Conservation (phyloP, 2,888 invertebrate species). For the Conops quadrifasciatus region DNA sequence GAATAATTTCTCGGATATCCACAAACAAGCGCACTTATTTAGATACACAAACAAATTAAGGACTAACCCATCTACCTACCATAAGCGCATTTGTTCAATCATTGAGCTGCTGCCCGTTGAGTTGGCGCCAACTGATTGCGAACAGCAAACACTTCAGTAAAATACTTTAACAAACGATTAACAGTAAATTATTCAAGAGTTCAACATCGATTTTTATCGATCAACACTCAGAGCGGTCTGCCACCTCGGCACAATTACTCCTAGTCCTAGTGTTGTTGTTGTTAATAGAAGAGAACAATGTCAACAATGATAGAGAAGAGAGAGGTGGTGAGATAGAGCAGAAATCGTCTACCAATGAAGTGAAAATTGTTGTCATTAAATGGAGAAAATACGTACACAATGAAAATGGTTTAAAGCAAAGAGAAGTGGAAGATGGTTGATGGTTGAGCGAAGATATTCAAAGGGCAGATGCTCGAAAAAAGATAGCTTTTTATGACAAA, state of each 20-base stretch:
- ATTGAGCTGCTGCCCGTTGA: neutral
- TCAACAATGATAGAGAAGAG: neutral
- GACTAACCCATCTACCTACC: too few species aligned
- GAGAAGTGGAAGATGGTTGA: neutral
- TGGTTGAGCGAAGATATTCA: conserved; percentile 18
- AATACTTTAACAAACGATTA: conserved; percentile 52
- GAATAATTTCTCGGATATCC: too few species aligned
- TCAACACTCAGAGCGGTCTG: conserved; percentile 40
- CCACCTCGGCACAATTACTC: conserved; percentile 1
- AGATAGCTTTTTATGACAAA: neutral
- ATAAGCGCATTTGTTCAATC: too few species aligned
- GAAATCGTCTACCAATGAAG: conserved; percentile 22
- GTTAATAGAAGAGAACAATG: conserved; percentile 29
- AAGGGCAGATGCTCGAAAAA: conserved; percentile 8
- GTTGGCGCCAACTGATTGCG: neutral
- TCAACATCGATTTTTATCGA: conserved; percentile 37
- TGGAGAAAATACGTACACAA: conserved; percentile 32
- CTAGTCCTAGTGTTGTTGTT: conserved; percentile 41
- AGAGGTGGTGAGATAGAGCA: neutral
- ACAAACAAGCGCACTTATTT: too few species aligned
- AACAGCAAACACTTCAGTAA: neutral
- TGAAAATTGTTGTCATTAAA: conserved; percentile 59
- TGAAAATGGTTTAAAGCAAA: neutral
- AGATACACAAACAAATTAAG: conserved; percentile 6
- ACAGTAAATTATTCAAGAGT: conserved; percentile 58